Percentiles rank a stretch among this genome's conserved stretches.
Conservation (phyloP, 2,797 vertebrate species). For the Buceros bicornis region DNA sequence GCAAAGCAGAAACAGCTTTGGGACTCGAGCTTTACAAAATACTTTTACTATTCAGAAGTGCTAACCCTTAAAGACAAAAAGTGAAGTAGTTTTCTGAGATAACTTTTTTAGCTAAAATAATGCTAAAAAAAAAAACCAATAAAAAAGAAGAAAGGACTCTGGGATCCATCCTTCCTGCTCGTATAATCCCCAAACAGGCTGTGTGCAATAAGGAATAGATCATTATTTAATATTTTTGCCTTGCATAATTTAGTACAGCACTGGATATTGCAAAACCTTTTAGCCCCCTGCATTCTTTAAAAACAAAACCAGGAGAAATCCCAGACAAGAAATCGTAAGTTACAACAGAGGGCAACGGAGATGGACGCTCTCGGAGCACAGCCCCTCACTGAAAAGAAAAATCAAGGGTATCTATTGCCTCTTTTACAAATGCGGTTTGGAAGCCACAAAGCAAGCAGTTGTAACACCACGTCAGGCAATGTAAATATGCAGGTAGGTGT, state of each 20-base stretch:
- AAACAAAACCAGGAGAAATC: conserved; percentile 1
- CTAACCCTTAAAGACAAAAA: background rate
- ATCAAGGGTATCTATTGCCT: background rate
- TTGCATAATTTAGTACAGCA: conserved; percentile 58
- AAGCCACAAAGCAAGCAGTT: background rate
- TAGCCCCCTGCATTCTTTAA: background rate
- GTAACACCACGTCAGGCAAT: background rate
- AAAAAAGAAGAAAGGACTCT: background rate
- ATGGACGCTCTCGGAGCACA: background rate
- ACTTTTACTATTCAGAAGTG: conserved; percentile 6
- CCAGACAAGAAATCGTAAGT: background rate
- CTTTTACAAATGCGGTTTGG: background rate
- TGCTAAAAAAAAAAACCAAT: background rate
- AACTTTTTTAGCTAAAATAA: background rate
- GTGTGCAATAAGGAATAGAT: conserved; percentile 29
- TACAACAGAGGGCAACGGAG: background rate
- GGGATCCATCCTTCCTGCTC: background rate
- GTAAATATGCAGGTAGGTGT: conserved; percentile 60
- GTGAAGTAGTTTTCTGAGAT: background rate
- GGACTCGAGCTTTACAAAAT: background rate
- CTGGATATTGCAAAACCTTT: conserved; percentile 18
- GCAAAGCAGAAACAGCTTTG: background rate
- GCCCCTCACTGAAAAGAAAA: background rate
- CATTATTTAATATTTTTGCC: conserved; percentile 55
- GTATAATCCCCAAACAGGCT: conserved; percentile 22